Conservation (phyloP, 2,888 invertebrate species). For the Malachius bipustulatus region DNA sequence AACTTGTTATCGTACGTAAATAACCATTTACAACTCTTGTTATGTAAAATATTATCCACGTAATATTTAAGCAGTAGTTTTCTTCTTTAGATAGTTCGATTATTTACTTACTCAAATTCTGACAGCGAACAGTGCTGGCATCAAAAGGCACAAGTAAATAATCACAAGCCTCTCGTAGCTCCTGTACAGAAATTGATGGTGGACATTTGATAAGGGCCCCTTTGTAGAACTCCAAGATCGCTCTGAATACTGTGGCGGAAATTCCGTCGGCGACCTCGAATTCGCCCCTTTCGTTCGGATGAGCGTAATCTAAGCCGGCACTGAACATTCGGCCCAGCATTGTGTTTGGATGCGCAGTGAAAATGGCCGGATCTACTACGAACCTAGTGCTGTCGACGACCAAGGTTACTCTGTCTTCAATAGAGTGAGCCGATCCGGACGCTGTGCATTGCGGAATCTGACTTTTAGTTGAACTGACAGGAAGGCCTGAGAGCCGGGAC, state of each 20-base stretch:
- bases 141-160: slow-evolving; percentile 97
- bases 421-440: slow-evolving; percentile 18
- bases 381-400: slow-evolving; percentile 92
- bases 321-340: slow-evolving; percentile 99
- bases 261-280: slow-evolving; percentile 94
- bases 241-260: slow-evolving; percentile 86
- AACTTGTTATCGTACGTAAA: no score
- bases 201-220: slow-evolving; percentile 89
- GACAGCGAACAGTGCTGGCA: slow-evolving; percentile 87
- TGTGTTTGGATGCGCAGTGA: slow-evolving; percentile 92
- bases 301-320: slow-evolving; percentile 80
- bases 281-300: slow-evolving; percentile 92
- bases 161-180: slow-evolving; percentile 96
- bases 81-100: no score
- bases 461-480: neutral
- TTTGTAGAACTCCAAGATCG: slow-evolving; percentile 90
- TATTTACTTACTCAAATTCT: slow-evolving; percentile 89
- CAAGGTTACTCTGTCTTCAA: slow-evolving; percentile 74
- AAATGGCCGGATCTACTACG: slow-evolving; percentile 83
- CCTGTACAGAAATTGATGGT: slow-evolving; percentile 89
- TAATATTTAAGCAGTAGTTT: no score
- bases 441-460: slow-evolving; percentile 3
- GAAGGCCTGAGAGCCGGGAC: neutral
- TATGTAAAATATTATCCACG: no score
- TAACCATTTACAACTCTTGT: no score